Conservation (phyloP, 2,113 vertebrate genomes). For the Coracopsis vasa region DNA sequence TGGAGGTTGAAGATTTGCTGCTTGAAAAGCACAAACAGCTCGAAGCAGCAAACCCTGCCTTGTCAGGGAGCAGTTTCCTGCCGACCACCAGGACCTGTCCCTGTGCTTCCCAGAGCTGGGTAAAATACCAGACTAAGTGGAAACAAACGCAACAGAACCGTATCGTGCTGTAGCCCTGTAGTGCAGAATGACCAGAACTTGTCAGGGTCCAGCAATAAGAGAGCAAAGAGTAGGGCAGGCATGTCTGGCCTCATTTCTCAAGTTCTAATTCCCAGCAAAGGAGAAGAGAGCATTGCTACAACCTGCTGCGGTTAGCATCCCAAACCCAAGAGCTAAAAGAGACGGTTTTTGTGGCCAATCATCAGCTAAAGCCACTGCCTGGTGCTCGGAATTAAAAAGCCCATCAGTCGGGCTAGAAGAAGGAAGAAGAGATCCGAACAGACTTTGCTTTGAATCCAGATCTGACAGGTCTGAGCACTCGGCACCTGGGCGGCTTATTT, state of each 20-base stretch:
- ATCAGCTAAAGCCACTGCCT: neutral
- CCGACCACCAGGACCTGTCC: rapidly evolving
- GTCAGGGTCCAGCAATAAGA: neutral
- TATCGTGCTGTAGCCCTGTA: rapidly evolving
- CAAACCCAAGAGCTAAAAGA: neutral
- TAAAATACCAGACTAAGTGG: neutral
- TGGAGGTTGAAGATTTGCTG: neutral
- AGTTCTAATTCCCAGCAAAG: neutral
- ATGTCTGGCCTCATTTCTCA: neutral
- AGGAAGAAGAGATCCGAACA: neutral
- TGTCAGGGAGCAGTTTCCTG: too few species aligned
- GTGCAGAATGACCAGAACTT: neutral
- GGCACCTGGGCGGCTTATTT: neutral
- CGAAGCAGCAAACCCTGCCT: neutral
- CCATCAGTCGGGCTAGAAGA: rapidly evolving
- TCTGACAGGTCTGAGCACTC: neutral
- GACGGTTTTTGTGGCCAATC: neutral
- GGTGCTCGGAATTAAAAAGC: neutral
- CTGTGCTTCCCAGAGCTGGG: neutral
- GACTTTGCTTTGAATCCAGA: neutral
- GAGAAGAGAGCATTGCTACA: neutral
- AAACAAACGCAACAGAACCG: rapidly evolving
- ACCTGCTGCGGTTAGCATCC: neutral
- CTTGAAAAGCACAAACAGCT: neutral
- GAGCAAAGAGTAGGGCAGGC: neutral